Evolutionary conservation across 2,113 vertebrate genomes (phyloP).

Genomic region (Morone chrysops): DNA sequence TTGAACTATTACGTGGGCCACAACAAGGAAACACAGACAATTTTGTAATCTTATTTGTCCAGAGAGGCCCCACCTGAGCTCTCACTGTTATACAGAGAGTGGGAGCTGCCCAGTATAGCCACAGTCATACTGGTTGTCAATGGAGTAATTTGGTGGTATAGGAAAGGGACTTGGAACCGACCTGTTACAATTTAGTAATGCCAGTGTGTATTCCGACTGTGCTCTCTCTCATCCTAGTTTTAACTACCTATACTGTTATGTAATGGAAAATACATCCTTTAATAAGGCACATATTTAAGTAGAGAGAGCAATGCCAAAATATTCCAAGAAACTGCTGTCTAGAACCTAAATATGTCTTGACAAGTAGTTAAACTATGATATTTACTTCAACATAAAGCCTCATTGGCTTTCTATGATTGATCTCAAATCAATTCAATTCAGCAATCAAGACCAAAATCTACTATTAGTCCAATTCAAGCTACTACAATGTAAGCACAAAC

Average conservation of each 20-base stretch:
- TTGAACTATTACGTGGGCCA: slow-evolving; percentile 27
- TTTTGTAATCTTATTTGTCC: slow-evolving; percentile 3
- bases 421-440: neutral
- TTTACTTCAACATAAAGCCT: neutral
- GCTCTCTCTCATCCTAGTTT: neutral
- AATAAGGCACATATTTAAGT: neutral
- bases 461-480: neutral
- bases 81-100: neutral
- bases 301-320: neutral
- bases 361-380: neutral
- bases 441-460: neutral
- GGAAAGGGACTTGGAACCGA: too few relatives aligned
- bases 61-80: neutral
- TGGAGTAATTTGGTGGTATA: too few relatives aligned
- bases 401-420: neutral
- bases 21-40: slow-evolving; percentile 28
- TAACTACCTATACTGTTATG: neutral
- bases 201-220: neutral
- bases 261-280: neutral
- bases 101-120: neutral
- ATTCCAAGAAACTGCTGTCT: neutral
- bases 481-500: slow-evolving; percentile 3
- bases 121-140: neutral
- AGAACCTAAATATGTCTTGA: too few relatives aligned
- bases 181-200: neutral